Percentiles rank a stretch among this genome's conserved stretches.
Conservation (phyloP, 2,797 vertebrate species). For the Sparidentex hasta region DNA sequence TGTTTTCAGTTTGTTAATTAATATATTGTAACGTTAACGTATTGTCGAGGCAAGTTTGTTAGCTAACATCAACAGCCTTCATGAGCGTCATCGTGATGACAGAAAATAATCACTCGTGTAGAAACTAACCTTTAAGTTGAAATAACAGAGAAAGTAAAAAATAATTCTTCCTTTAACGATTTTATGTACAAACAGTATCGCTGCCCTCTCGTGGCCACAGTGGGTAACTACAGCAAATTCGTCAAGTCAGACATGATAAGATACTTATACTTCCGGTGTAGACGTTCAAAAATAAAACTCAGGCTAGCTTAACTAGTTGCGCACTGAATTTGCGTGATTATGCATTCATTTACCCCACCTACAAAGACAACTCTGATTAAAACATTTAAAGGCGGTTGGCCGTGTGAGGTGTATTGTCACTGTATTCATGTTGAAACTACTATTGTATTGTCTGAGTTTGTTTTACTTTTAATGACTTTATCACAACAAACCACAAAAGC, state of each 20-base stretch:
- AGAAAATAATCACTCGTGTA: neutral
- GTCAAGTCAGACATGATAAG: neutral
- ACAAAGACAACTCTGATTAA: too few relatives aligned
- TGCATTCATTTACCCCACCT: too few relatives aligned
- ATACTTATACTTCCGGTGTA: neutral
- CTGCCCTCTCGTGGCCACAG: neutral
- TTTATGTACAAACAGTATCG: too few relatives aligned
- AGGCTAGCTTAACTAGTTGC: neutral
- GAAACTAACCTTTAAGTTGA: too few relatives aligned
- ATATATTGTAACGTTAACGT: too few relatives aligned
- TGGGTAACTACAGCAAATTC: neutral
- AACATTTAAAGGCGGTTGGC: too few relatives aligned
- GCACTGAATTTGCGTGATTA: neutral
- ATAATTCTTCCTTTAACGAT: neutral
- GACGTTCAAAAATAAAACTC: conserved; percentile 9
- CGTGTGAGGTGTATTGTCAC: neutral
- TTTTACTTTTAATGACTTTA: neutral
- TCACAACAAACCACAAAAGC: neutral
- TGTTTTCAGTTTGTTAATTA: too few relatives aligned
- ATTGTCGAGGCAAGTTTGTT: neutral
- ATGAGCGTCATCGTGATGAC: neutral
- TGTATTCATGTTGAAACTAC: neutral
- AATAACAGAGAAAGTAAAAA: neutral
- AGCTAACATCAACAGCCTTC: neutral
- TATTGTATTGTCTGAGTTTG: neutral